Base-by-base conservation (phyloP, 2,113 vertebrate genomes). In the Poeciliopsis occidentalis region DNA sequence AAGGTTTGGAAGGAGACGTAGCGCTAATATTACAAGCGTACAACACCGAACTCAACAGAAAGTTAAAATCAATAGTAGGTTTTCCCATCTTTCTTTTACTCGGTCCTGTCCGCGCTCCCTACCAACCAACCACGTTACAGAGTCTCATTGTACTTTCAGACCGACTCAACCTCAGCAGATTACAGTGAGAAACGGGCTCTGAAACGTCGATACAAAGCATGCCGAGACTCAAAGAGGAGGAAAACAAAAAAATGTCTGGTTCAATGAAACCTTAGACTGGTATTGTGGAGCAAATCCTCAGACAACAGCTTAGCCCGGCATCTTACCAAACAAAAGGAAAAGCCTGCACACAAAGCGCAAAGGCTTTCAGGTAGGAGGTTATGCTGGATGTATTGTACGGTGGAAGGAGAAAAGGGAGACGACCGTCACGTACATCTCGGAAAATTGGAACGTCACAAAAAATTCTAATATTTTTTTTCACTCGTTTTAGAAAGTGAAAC, bases 231-330 rank as follows among this genome's bases (percentile, higher is more conserved):
- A 51, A 65, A 61, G 68, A 87, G 34, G 34, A 32, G 8, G 2
- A 34, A 34, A 10, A 34, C 85, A 86, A 29, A 29, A 2, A 29
- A 29, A 29, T 82, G 89, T 78, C 80, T 90, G 89, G 91, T 88
- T 91, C 85, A 91, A 92, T 88, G 69, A 90, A 88, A 88, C 81
- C 88, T 85, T 78, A 65, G 72, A 84, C 84, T 83, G 80, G 80
- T 85, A 76, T 90, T 85, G 80, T 71, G 79, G 82, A 87, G 80
- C 79, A 80, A 89, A 86, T 78, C 70, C 80, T 87, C 67, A 71
- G 82, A 88, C n/a, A 85, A 29, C 80, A 79, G 85, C 76, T 88
- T 68, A 66, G 65, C n/a, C 74, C 64, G 78, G 78, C 81, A 78
- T 64, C 66, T 73, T 69, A 63, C 34, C 70, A 81, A 83, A 85